These are phyloP conservation scores for Prinia subflava DNA, from an alignment of 2,113 vertebrate species.

Conservation along the genomic window DNA sequence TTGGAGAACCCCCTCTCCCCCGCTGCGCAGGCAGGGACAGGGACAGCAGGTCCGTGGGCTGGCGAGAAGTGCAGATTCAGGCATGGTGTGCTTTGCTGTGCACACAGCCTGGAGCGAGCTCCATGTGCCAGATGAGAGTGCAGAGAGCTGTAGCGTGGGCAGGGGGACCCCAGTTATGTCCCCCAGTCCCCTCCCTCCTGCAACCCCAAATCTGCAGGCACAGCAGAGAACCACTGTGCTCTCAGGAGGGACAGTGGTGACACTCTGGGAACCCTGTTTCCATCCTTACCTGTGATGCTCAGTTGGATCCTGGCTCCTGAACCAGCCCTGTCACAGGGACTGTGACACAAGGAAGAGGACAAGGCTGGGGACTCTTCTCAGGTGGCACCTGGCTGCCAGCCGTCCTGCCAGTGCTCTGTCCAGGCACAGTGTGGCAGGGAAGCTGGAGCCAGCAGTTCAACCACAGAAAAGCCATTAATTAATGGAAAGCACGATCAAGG, in stretches of 20 bases:
- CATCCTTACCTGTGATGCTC: background rate
- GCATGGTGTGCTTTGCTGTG: background rate
- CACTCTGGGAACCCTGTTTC: background rate
- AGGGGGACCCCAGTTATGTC: background rate
- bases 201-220: background rate
- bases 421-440: background rate
- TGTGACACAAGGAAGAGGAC: background rate
- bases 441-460: background rate
- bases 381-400: background rate
- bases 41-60: conserved; percentile 40
- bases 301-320: background rate
- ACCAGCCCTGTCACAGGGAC: background rate
- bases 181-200: background rate
- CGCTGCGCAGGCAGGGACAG: background rate
- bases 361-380: background rate
- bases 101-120: background rate
- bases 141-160: background rate
- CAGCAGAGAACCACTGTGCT: background rate
- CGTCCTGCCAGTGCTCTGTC: background rate
- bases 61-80: background rate
- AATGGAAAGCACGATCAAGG: background rate
- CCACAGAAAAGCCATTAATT: background rate
- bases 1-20: background rate
- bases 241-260: background rate
- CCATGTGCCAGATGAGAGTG: background rate